Conservation (phyloP, 2,797 vertebrate genomes). For the Amniataba percoides region DNA sequence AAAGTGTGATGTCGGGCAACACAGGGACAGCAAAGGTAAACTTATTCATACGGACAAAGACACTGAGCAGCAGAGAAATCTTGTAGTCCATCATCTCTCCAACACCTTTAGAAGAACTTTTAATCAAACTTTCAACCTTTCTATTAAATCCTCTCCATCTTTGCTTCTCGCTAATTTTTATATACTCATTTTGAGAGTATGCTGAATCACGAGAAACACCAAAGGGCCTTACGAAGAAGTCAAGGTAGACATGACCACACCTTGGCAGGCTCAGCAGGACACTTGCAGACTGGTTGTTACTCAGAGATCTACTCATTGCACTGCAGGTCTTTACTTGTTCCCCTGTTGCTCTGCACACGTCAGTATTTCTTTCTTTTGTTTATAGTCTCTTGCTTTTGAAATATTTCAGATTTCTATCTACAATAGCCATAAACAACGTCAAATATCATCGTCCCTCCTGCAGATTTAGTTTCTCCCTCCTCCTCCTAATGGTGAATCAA, state of each 20-base stretch:
- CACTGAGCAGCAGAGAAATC: slow-evolving; percentile 44
- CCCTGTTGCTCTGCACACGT: background rate
- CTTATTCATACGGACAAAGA: slow-evolving; percentile 35
- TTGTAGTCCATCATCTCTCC: slow-evolving; percentile 1
- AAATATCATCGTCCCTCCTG: background rate
- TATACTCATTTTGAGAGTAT: background rate
- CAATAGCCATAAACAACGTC: background rate
- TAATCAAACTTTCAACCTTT: background rate
- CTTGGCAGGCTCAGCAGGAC: slow-evolving; percentile 24
- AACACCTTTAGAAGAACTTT: background rate
- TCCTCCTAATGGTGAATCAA: background rate
- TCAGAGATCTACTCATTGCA: slow-evolving; percentile 12
- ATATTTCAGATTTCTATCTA: background rate
- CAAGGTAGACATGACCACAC: slow-evolving; percentile 18
- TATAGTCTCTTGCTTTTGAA: background rate
- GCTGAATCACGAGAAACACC: slow-evolving; percentile 5
- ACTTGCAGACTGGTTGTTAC: background rate
- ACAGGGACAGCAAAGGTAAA: slow-evolving; percentile 27
- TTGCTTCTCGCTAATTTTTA: background rate
- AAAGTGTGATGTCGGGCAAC: background rate
- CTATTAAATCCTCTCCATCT: no score
- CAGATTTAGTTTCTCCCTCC: background rate
- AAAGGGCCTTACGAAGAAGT: slow-evolving; percentile 11
- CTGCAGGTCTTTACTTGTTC: slow-evolving; percentile 47
- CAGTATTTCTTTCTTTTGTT: background rate